Percentiles rank a stretch among this genome's conserved stretches.
Conservation (phyloP, 2,113 vertebrate genomes). For the Oreotrochilus melanogaster region DNA sequence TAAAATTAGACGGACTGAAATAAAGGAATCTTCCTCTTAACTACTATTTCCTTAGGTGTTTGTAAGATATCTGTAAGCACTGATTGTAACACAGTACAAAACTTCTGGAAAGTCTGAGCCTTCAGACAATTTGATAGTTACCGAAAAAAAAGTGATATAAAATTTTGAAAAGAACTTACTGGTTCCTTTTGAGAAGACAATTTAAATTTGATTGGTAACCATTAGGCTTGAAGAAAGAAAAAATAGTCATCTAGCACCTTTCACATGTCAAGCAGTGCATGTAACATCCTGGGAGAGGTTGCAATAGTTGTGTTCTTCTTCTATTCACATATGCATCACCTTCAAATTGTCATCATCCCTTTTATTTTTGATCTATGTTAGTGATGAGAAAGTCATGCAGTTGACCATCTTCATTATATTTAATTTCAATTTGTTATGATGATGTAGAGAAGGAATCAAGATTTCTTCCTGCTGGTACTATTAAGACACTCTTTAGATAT, state of each 20-base stretch:
- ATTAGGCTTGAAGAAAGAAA: neutral
- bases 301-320: neutral
- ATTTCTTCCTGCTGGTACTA: slow-evolving; percentile 5
- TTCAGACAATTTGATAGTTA: neutral
- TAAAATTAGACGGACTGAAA: slow-evolving; percentile 2
- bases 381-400: neutral
- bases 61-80: neutral
- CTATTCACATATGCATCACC: neutral
- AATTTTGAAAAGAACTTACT: neutral
- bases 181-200: neutral
- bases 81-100: neutral
- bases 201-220: neutral
- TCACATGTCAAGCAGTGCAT: neutral
- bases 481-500: neutral
- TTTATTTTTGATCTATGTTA: neutral
- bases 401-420: neutral
- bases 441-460: neutral
- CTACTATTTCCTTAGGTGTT: neutral
- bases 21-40: neutral
- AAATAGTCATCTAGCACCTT: neutral
- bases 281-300: neutral
- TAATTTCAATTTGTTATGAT: slow-evolving; percentile 3
- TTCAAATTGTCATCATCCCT: neutral
- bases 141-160: neutral
- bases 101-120: neutral